Conservation (phyloP, 1,140 invertebrate species). For the Ridgeia piscesae region DNA sequence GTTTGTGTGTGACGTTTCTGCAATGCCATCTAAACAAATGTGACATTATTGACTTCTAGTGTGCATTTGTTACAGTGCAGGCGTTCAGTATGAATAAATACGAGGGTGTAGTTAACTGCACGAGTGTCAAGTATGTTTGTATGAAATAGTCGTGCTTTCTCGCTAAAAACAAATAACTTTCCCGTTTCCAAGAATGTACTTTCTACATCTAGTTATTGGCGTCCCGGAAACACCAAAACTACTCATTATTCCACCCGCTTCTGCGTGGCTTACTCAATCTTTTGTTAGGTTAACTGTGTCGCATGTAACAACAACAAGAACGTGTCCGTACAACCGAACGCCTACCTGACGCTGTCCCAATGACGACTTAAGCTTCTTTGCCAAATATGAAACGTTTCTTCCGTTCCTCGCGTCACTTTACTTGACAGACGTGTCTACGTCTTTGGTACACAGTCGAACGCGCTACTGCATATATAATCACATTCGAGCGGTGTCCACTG, state of each 20-base stretch:
- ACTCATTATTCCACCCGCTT: neutral
- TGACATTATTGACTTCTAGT: too few species aligned
- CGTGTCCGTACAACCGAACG: neutral
- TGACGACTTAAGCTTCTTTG: neutral
- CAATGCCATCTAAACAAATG: too few species aligned
- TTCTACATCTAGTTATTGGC: neutral
- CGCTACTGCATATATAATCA: neutral
- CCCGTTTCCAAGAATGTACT: neutral
- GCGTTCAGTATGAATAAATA: too few species aligned
- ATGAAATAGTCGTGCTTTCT: too few species aligned
- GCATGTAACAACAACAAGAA: neutral
- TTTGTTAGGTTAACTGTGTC: neutral
- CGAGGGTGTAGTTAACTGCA: too few species aligned
- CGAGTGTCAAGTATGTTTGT: too few species aligned
- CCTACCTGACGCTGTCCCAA: neutral
- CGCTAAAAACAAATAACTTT: neutral
- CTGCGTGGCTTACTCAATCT: neutral
- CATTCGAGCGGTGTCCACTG: neutral
- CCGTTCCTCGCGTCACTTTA: neutral
- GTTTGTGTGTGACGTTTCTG: too few species aligned
- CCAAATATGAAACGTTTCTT: neutral
- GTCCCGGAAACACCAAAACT: neutral
- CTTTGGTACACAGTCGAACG: neutral
- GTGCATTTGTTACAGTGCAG: too few species aligned
- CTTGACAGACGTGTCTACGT: neutral